Evolutionary conservation across 2,888 invertebrate species (phyloP), one percentile per base, ranked within the genome.

Genomic region (Gandaritis pyraliata): DNA sequence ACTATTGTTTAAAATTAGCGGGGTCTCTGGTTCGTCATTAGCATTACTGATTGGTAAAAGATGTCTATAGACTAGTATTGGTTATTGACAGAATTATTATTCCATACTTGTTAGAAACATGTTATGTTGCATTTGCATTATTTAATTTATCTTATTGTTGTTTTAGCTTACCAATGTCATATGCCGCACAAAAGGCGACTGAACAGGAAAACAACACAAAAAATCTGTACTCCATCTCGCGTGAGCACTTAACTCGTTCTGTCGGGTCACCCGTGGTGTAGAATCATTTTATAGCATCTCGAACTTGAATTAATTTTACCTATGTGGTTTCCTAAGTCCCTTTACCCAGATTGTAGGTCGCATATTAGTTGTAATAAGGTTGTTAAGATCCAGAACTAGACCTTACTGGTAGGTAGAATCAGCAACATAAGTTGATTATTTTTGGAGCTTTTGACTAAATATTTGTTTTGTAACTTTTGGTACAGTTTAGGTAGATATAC

Each of bases 141-240:
- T 11, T 51, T n/a, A n/a, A 12, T 45, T 11, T 39, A 54, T 39
- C 3, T 13, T 39, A n/a, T 39, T 39, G 13, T 39, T 13, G 2
- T 38, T 23, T 52, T 30, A 45, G 33, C 60, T 66, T 57, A 66
- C 68, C 64, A 46, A 51, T 16, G 15, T 33, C 33, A 61, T 65
- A 64, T 55, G 65, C 62, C 46, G 62, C 29, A 23, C 68, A 58
- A n/a, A 63, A 30, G 16, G 64, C 62, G 23, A 65, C 29, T 23
- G 47, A 65, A 58, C 69, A 72, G 64, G 68, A 66, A 71, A 72
- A 69, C 48, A 69, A 59, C 52, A 72, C 55, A 46, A 49, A 47
- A 50, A 60, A 61, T 58, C 36, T 48, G 16, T 49, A 58, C 29
- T 49, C 64, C 72, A 72, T 72, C 66, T 66, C 48, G 60, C 58